Evolutionary conservation across 2,797 vertebrate genomes (phyloP).

Genomic region (Amniataba percoides): DNA sequence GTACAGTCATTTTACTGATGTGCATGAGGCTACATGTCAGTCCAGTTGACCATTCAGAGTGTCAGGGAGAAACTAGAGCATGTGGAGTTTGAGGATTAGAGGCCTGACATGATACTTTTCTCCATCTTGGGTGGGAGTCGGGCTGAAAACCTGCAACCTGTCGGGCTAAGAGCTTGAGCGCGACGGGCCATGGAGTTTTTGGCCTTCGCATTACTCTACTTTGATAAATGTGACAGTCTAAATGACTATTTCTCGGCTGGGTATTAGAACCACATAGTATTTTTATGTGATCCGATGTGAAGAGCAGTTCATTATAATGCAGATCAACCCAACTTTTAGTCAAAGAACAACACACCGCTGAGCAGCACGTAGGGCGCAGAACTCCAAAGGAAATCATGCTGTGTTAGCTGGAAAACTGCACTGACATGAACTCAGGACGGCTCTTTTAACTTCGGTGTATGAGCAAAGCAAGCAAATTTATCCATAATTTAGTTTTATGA

Average conservation of each 20-base stretch:
- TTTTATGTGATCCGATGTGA: constrained; percentile 14
- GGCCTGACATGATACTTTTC: too few species aligned
- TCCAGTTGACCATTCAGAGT: too few species aligned
- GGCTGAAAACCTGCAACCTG: too few species aligned
- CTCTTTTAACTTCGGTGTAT: constrained; percentile 5
- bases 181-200: too few species aligned
- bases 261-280: constrained; percentile 1
- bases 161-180: too few species aligned
- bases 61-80: too few species aligned
- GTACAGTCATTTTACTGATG: too few species aligned
- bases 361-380: constrained; percentile 36
- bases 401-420: constrained; percentile 30
- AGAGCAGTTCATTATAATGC: constrained; percentile 51
- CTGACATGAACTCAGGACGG: constrained; percentile 16
- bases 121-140: too few species aligned
- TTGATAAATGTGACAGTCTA: not conserved
- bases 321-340: constrained; percentile 29
- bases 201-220: too few species aligned
- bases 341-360: constrained; percentile 42
- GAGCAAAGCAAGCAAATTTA: constrained; percentile 14
- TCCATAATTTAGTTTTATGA: constrained; percentile 22
- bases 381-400: constrained; percentile 28
- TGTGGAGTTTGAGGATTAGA: too few species aligned
- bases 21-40: too few species aligned
- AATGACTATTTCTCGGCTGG: constrained; percentile 11